These are phyloP conservation scores for Fissipunctia ypsillon DNA, from an alignment of 2,888 invertebrate genomes.

Conservation along the genomic window DNA sequence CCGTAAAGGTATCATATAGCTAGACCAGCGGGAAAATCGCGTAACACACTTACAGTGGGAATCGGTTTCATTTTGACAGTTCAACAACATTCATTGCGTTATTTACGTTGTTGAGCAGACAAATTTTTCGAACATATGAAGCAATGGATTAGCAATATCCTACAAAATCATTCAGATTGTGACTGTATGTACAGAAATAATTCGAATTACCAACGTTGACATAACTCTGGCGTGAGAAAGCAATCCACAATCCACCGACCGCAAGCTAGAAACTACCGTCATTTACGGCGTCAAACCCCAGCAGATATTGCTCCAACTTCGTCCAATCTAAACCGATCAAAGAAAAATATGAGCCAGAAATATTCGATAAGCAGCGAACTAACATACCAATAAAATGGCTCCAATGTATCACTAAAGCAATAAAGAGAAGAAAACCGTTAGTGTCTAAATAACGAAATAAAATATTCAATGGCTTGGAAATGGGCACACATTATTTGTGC, in stretches of 20 bases:
- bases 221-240: not conserved
- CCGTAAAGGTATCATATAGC: not conserved
- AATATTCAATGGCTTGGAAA: conserved; percentile 76
- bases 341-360: conserved; percentile 58
- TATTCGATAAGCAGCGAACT: conserved; percentile 53
- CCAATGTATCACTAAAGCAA: conserved; percentile 61
- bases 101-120: too few species aligned
- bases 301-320: conserved; percentile 51
- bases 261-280: conserved; percentile 14
- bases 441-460: conserved; percentile 72
- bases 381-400: conserved; percentile 60
- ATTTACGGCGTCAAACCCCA: conserved; percentile 29
- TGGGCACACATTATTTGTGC: conserved; percentile 67
- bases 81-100: too few species aligned
- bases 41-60: too few species aligned
- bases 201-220: not conserved
- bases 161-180: too few species aligned
- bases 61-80: too few species aligned
- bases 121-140: too few species aligned
- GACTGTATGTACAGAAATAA: too few species aligned
- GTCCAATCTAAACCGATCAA: conserved; percentile 50
- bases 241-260: conserved; percentile 1
- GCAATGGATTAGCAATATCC: too few species aligned
- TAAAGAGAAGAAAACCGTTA: conserved; percentile 61
- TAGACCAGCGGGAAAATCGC: too few species aligned